Base-by-base conservation (phyloP, 53 echinoderm and acorn worm species). In the Crossaster papposus region DNA sequence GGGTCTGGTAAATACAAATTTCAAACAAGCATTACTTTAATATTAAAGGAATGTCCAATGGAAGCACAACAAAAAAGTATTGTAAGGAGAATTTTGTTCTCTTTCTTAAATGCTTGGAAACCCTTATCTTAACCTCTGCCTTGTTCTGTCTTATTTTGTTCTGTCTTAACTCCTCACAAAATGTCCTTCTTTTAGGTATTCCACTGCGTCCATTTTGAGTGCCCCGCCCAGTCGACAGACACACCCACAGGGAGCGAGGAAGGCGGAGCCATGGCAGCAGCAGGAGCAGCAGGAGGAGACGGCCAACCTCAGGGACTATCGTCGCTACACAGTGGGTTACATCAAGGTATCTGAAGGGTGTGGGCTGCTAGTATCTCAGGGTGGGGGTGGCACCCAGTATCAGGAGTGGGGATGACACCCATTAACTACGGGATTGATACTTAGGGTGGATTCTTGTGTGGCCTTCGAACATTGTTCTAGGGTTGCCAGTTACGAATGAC, bases 191-290 rank as follows among this genome's bases (percentile, higher is more conserved):
- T 11, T 82, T 83, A 99, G 99, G 99, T 99, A 63, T 99, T 99
- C 91, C 99, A 99, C 83, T 99, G 99, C 83, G 99, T 99, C 18
- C 99, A 99, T 74, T 95, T 99, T 92, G 99, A 99, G 78, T 99
- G 99, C 70, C 99, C 96, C 17, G 99, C 99, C 65, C 96, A 92
- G 70, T 80, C 86, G 4, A 90, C 83, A n/a, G 88, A 83, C 62
- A 89, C 77, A 23, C 30, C 52, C 20, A 28, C 77, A 58, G 87
- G 87, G 64, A 35, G 55, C 30, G 77, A 77, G 34, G 76, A 77
- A 20, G 76, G 55, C 35, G 76, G 35, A 20, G 85, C 34, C 10
- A 22, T 34, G 26, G 87, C 34, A 55, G n/a, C n/a, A n/a, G n/a
- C n/a, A n/a, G n/a, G n/a, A n/a, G n/a, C n/a, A n/a, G 87, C 72